A percentile compares a stretch with the other conserved stretches of the same genome.
Conservation (phyloP, 2,113 vertebrate genomes). For the Psilopsiagon aurifrons region DNA sequence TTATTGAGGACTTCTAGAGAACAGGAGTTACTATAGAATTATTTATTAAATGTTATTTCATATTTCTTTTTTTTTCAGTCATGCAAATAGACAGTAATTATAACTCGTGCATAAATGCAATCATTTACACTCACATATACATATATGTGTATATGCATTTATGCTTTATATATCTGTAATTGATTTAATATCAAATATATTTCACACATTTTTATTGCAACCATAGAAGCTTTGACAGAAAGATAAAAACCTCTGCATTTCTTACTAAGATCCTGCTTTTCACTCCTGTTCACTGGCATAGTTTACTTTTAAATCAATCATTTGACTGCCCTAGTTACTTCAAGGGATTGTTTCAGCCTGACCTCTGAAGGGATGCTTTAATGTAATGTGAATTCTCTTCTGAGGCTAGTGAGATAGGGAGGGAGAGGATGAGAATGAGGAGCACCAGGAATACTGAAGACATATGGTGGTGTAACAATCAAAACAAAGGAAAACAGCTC, state of each 20-base stretch:
- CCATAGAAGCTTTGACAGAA: not conserved
- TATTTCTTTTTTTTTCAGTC: not conserved
- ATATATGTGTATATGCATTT: not conserved
- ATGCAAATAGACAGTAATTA: not conserved
- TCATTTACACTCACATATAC: not conserved
- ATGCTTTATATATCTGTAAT: not conserved
- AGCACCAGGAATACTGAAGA: slow-evolving; percentile 24
- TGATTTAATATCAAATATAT: not conserved
- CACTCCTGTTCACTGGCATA: not conserved
- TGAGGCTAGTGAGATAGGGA: not conserved
- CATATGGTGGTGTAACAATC: slow-evolving; percentile 9
- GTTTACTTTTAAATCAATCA: slow-evolving; percentile 26
- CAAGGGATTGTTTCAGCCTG: slow-evolving; percentile 26
- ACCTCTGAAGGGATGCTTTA: slow-evolving; percentile 10
- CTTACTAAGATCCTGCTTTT: not conserved
- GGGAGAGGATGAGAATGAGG: not conserved
- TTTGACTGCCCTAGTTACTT: slow-evolving; percentile 34
- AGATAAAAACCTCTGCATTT: not conserved
- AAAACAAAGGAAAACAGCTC: slow-evolving; percentile 5
- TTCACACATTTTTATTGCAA: not conserved
- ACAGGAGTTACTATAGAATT: not conserved
- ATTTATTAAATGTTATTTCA: not conserved
- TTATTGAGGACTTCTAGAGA: not conserved
- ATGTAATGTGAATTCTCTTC: slow-evolving; percentile 23
- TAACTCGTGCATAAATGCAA: not conserved